A percentile compares a stretch with the other conserved stretches of the same genome.
Conservation (phyloP, 2,888 invertebrate genomes). For the Anthophora plumipes region DNA sequence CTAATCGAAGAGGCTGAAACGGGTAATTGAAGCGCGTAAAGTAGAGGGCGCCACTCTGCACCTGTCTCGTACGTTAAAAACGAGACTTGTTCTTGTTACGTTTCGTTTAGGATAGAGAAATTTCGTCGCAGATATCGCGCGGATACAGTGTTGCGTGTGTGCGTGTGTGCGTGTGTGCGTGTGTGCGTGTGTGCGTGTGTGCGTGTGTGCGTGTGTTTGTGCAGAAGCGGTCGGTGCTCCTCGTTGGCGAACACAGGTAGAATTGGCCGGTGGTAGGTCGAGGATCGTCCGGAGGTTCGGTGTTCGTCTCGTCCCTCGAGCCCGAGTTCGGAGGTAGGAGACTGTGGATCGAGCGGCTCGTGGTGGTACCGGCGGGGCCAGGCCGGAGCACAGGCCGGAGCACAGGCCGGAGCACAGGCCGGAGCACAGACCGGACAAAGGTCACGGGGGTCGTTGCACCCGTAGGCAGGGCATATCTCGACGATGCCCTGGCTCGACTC, state of each 20-base stretch:
- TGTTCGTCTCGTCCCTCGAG: constrained; percentile 55
- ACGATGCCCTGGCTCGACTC: constrained; percentile 72
- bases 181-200: too few species aligned
- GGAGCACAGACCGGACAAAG: constrained; percentile 83
- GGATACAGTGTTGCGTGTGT: too few species aligned
- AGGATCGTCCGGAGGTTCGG: constrained; percentile 42
- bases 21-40: too few species aligned
- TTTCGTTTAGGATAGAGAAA: too few species aligned
- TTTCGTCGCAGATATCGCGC: too few species aligned
- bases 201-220: too few species aligned
- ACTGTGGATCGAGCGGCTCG: constrained; percentile 59
- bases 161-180: too few species aligned
- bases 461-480: constrained; percentile 83
- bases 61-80: too few species aligned
- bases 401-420: constrained; percentile 65
- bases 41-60: too few species aligned
- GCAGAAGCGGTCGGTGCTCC: constrained; percentile 6
- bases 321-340: constrained; percentile 54
- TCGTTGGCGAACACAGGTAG: constrained; percentile 33
- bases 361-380: constrained; percentile 74
- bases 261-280: constrained; percentile 49
- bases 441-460: constrained; percentile 84
- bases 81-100: too few species aligned
- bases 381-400: constrained; percentile 71
- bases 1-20: too few species aligned